phyloP scores from a whole-genome alignment of 1,140 invertebrate species.

The Drosophila cardini region DNA sequence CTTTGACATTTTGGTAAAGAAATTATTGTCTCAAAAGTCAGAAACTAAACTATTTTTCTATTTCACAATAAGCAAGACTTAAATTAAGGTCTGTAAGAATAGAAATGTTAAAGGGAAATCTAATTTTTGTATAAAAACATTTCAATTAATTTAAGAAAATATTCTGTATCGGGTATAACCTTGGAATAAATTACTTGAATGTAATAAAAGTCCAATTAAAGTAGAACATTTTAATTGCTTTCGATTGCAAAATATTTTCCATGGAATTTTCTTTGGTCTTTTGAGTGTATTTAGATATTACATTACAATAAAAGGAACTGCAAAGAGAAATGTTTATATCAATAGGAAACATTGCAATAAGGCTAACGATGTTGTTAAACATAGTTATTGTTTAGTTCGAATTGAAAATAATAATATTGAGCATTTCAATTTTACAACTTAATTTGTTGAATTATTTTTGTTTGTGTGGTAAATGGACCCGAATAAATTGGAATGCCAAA shows the following conservation, averaged over 20 bases:
- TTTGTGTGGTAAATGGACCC: neutral
- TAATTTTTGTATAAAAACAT: too few species aligned
- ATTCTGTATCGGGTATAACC: neutral
- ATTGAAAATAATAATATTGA: too few species aligned
- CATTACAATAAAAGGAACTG: neutral
- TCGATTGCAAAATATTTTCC: neutral
- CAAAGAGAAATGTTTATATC: too few species aligned
- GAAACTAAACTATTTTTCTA: neutral
- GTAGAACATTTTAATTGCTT: neutral
- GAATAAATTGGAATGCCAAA: neutral
- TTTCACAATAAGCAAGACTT: too few species aligned
- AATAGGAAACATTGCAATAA: too few species aligned
- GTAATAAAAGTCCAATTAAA: neutral
- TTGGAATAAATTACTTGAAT: too few species aligned
- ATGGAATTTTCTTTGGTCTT: neutral
- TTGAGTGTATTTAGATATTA: neutral
- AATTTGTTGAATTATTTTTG: neutral
- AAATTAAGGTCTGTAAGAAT: too few species aligned
- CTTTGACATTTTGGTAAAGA: conserved; percentile 33
- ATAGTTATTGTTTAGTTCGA: too few species aligned
- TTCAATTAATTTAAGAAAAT: neutral
- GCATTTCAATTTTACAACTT: too few species aligned
- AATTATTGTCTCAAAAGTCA: neutral
- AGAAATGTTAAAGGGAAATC: too few species aligned
- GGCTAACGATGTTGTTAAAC: too few species aligned